Conservation (phyloP, 2,888 invertebrate genomes). For the Brenthis ino region DNA sequence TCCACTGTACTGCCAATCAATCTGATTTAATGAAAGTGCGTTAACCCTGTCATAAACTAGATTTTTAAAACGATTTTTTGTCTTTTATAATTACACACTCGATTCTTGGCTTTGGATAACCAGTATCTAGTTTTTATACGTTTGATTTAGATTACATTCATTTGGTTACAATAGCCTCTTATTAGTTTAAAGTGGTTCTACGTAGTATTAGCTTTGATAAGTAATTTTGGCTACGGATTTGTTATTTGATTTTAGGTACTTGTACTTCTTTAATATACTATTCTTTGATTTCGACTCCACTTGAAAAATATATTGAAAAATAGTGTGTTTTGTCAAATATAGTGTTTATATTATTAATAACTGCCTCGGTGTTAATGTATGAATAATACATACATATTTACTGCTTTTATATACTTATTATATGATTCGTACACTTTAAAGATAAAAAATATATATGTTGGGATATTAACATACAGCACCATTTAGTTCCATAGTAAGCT, state of each 20-base stretch:
- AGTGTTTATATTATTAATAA: too few relatives aligned
- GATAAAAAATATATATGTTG: too few relatives aligned
- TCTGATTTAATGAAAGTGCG: slow-evolving; percentile 26
- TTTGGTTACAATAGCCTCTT: slow-evolving; percentile 10
- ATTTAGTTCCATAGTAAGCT: too few relatives aligned
- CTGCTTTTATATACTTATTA: too few relatives aligned
- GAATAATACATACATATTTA: too few relatives aligned
- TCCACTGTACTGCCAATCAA: slow-evolving; percentile 28
- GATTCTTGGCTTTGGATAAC: slow-evolving; percentile 5
- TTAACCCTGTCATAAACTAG: slow-evolving; percentile 31
- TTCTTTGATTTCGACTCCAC: too few relatives aligned
- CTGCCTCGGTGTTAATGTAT: too few relatives aligned
- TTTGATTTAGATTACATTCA: slow-evolving; percentile 16
- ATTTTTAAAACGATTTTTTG: slow-evolving; percentile 26
- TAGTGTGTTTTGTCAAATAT: too few relatives aligned
- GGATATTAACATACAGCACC: too few relatives aligned
- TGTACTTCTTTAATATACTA: not conserved
- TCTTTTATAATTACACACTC: slow-evolving; percentile 22
- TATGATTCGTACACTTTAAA: too few relatives aligned
- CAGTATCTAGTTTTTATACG: slow-evolving; percentile 4
- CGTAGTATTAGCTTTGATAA: not conserved
- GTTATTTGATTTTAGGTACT: not conserved
- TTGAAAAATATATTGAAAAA: too few relatives aligned
- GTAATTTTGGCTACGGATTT: not conserved
- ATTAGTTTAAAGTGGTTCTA: slow-evolving; percentile 11